Base-by-base conservation (phyloP, 2,797 vertebrate species). In the Micropoecilia bifurca region DNA sequence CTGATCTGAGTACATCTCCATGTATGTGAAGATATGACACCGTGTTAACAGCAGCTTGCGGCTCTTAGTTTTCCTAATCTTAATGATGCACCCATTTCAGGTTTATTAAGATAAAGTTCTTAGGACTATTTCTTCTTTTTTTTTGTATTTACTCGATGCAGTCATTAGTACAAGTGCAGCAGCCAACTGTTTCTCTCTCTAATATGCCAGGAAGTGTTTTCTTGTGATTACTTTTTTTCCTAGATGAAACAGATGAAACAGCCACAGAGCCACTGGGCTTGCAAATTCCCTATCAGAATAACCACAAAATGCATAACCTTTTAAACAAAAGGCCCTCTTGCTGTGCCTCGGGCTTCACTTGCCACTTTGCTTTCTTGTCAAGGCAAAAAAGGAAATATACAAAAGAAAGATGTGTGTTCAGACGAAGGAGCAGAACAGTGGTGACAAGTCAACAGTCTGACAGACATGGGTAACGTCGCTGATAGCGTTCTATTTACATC, bases 311-410 rank as follows among this genome's bases (percentile, higher is more conserved):
- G 78, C 77, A 83, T 92, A 93, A 92, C 90, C 91, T 94, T 92
- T 94, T 77, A 88, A 93, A 93, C 89, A 92, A 93, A 93, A 92
- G 87, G 83, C 88, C 81, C 76, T 77, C 89, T 89, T 81, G 90
- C 83, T 90, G 79, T 83, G 92, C 93, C 91, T 79, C 78, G 0
- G 93, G 93, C 92, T 85, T 87, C 81, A 90, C 85, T 91, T 91
- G 87, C 89, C 89, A 85, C 86, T 90, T 87, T 89, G 78, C 88
- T 89, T 93, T 91, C 89, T 94, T 88, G 87, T 95, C 81, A 87
- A 92, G 84, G 87, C 80, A 86, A 85, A 88, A 88, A 91, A 75
- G 63, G 74, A 87, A 89, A 92, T 4, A 71, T 48, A 90, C 83
- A 79, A 83, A 74, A 91, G 81, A 91, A 82, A 85, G 82, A 75